phyloP scores from a whole-genome alignment of 92 coral and sea anemone genomes.

The Bergia puertoricense region DNA sequence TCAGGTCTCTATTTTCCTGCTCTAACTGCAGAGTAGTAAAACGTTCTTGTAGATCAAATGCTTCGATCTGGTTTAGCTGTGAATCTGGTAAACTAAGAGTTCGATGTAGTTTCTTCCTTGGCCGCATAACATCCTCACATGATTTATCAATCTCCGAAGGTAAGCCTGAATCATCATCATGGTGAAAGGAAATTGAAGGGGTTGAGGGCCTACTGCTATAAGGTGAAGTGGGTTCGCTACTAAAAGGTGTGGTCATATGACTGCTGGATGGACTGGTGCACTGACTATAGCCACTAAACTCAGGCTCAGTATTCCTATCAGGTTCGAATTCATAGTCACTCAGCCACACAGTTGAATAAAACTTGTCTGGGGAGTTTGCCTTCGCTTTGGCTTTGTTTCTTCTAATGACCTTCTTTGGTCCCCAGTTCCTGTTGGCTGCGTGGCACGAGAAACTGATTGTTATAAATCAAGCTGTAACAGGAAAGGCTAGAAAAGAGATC shows the following conservation, averaged over 20 bases:
- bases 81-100: conserved; percentile 96
- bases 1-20: conserved; percentile 90
- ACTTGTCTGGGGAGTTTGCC: conserved; percentile 84
- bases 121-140: conserved; percentile 71
- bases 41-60: conserved; percentile 87
- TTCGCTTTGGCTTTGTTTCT: conserved; percentile 79
- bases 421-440: conserved; percentile 70
- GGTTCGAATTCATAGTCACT: conserved; percentile 97
- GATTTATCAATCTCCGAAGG: conserved; percentile 92
- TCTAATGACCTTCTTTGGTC: conserved; percentile 85
- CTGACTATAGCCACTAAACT: conserved; percentile 72
- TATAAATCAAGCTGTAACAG: not conserved
- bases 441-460: conserved; percentile 65
- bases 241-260: conserved; percentile 84
- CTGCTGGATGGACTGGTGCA: conserved; percentile 85
- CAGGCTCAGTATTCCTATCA: conserved; percentile 86
- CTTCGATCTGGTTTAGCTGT: conserved; percentile 78
- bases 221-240: conserved; percentile 90
- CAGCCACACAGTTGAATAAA: conserved; percentile 99
- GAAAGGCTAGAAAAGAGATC: not conserved
- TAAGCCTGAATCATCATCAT: conserved; percentile 89
- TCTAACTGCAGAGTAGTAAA: conserved; percentile 92
- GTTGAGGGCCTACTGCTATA: conserved; percentile 83
- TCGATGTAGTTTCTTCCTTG: conserved; percentile 81
- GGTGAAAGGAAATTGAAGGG: conserved; percentile 75